Conservation (phyloP, 1,140 invertebrate species). For the Drosophila pandora region DNA sequence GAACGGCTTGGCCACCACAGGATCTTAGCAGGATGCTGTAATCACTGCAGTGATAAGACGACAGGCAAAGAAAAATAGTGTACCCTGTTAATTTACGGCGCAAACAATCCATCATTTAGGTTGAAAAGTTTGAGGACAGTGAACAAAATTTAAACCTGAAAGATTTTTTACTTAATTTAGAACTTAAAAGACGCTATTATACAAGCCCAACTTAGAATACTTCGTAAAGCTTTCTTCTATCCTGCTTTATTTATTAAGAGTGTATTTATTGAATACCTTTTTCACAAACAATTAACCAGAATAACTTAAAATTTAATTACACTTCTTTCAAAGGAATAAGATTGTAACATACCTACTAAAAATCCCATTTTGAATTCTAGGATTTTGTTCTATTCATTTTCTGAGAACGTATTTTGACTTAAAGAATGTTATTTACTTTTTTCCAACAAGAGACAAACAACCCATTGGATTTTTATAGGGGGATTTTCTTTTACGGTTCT, state of each 20-base stretch:
- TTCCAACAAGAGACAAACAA: background rate
- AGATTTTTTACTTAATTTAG: too few species aligned
- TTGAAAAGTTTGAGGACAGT: slow-evolving; percentile 3
- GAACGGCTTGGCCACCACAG: slow-evolving; percentile 11
- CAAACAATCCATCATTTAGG: background rate
- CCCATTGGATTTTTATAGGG: slow-evolving; percentile 1
- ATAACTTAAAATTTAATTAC: background rate
- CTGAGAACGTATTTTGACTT: background rate
- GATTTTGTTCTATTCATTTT: background rate
- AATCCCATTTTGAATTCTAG: background rate
- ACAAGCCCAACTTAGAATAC: too few species aligned
- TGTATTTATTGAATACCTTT: background rate
- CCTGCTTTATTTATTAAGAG: too few species aligned
- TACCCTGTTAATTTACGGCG: slow-evolving; percentile 15
- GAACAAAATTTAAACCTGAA: background rate
- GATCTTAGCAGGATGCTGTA: slow-evolving; percentile 27
- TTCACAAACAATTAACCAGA: background rate
- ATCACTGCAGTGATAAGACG: slow-evolving; percentile 21
- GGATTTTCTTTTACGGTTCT: slow-evolving; percentile 2
- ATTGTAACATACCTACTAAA: background rate
- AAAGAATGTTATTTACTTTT: background rate
- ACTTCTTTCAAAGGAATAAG: background rate
- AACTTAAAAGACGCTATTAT: too few species aligned
- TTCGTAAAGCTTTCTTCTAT: too few species aligned
- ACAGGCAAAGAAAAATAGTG: slow-evolving; percentile 7